Evolutionary conservation across 1,140 invertebrate species (phyloP), one percentile per base, ranked within the genome.

Genomic region (Arion vulgaris): DNA sequence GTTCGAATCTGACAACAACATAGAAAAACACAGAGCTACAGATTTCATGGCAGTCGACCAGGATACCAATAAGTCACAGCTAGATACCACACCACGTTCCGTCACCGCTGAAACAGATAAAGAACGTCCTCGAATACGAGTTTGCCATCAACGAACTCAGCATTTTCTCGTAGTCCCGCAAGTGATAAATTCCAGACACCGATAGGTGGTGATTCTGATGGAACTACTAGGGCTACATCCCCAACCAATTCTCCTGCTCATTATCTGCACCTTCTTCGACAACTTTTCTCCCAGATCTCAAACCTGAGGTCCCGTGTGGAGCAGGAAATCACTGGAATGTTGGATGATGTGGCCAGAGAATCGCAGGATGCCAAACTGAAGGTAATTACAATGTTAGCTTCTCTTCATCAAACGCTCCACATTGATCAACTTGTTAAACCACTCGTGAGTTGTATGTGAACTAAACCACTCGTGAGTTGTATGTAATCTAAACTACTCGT

Each of bases 251-350:
- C 62, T 7, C 62, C 62, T 28, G n/a, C 19, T 34, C n/a, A 66
- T n/a, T 66, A 66, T 28, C 62, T 66, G 62, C 62, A 28, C 5
- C 28, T 32, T 5, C 62, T 66, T 53, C 85, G 86, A 26, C 72
- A 71, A 32, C 66, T 89, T 0, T 77, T 86, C 7, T 74, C 78
- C 26, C 77, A 86, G 74, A 83, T 71, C 5, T 49, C n/a, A 13
- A 53, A 49, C 17, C n/a, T 71, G 39, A 39, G 39, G 41, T 45
- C 62, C 1, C 19, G 38, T 38, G 4, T 69, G 62, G 66, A 80
- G 39, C 26, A 23, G 28, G 78, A 49, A 38, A n/a, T 71, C 15
- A 32, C 19, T 23, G 62, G 9, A 23, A 23, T n/a, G 36, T 32
- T 51, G 62, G 53, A 66, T 11, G 38, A 79, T 23, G 38, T 38